Evolutionary conservation across 2,797 vertebrate genomes (phyloP).

Genomic region (Microcaecilia unicolor): DNA sequence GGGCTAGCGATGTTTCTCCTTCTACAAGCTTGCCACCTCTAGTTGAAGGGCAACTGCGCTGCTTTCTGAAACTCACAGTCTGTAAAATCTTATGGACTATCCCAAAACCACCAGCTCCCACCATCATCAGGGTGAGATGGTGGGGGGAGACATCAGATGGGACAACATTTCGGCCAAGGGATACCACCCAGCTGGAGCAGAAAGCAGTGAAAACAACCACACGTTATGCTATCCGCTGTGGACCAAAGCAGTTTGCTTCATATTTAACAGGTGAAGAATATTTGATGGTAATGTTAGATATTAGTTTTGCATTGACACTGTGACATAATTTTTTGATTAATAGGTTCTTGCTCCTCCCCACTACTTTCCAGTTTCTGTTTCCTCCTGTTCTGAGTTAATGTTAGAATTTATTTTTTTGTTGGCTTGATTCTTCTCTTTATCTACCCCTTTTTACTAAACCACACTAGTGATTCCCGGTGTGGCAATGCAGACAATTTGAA

Average conservation of each 20-base stretch:
- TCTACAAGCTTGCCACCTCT: constrained; percentile 83
- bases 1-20: constrained; percentile 57
- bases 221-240: constrained; percentile 79
- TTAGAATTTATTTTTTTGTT: no score
- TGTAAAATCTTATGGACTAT: constrained; percentile 71
- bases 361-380: no score
- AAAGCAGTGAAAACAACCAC: constrained; percentile 62
- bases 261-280: constrained; percentile 94
- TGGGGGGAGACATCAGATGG: constrained; percentile 86
- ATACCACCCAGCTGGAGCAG: constrained; percentile 56
- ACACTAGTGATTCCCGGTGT: no score
- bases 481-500: no score
- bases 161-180: constrained; percentile 70
- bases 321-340: no score
- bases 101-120: constrained; percentile 54
- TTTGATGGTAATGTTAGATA: no score
- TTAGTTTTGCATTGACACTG: no score
- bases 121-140: constrained; percentile 76
- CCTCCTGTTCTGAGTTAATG: no score
- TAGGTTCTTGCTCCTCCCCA: no score
- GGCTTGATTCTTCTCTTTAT: no score
- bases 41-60: constrained; percentile 79
- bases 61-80: constrained; percentile 75
- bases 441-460: no score
- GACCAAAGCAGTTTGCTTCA: constrained; percentile 81